Evolutionary conservation across 2,888 invertebrate species (phyloP).

Genomic region (Zelleria hepariella): DNA sequence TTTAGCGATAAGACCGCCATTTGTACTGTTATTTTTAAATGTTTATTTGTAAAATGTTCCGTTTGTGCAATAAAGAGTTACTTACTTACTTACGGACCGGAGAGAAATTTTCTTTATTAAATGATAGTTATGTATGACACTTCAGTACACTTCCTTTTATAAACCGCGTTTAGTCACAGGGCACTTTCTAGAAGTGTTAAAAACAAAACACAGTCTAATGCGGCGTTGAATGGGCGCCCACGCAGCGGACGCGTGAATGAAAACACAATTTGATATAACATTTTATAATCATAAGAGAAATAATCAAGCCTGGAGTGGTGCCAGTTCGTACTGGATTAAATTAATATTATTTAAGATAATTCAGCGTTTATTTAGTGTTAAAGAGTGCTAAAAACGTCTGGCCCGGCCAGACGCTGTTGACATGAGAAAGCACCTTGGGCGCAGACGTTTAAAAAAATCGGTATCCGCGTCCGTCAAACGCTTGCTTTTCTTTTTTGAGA

Average conservation of each 20-base stretch:
- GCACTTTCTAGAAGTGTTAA: neutral
- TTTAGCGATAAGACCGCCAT: too few relatives aligned
- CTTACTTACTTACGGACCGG: too few relatives aligned
- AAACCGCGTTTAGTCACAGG: neutral
- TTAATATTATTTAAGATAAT: slow-evolving; percentile 26
- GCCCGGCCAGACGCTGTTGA: slow-evolving; percentile 29
- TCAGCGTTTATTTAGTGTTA: slow-evolving; percentile 30
- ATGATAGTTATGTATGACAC: neutral
- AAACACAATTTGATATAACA: slow-evolving; percentile 25
- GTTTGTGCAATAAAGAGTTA: too few relatives aligned
- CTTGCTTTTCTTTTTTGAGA: too few relatives aligned
- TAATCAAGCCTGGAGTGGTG: slow-evolving; percentile 24
- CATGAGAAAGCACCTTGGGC: slow-evolving; percentile 49
- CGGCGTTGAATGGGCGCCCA: slow-evolving; percentile 12
- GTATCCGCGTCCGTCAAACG: too few relatives aligned
- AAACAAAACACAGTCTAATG: neutral
- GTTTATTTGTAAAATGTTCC: too few relatives aligned
- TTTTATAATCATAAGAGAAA: slow-evolving; percentile 14
- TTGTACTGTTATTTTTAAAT: too few relatives aligned
- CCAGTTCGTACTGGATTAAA: slow-evolving; percentile 22
- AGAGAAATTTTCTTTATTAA: neutral
- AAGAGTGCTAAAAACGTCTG: too few relatives aligned
- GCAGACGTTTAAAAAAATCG: too few relatives aligned
- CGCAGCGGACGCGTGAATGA: slow-evolving; percentile 26
- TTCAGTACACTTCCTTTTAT: neutral